phyloP scores from a whole-genome alignment of 2,113 vertebrate genomes.

The Rhabdomys dilectus region DNA sequence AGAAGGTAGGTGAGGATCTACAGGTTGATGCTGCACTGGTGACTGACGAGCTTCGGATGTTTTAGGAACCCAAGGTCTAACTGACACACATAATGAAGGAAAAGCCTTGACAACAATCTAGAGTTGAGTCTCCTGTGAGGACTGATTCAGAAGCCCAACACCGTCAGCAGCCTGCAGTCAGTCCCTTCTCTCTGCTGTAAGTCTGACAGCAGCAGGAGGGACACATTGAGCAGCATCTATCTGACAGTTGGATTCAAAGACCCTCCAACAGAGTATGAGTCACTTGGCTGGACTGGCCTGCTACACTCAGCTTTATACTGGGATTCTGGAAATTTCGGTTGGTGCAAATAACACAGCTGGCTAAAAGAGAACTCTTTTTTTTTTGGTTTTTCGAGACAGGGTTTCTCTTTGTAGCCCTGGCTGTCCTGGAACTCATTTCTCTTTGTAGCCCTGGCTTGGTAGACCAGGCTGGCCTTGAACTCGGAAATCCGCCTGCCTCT shows the following conservation, averaged over 20 bases:
- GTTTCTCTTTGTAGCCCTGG: no score
- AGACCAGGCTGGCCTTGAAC: no score
- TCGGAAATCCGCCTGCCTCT: no score
- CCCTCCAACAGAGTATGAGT: neutral
- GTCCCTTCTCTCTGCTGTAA: neutral
- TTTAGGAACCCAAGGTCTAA: neutral
- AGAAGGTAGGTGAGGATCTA: neutral
- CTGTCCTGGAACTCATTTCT: no score
- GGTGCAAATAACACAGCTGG: constrained; percentile 10
- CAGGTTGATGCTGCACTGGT: neutral
- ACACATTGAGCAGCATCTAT: neutral
- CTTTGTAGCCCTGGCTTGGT: no score
- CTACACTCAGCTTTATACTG: neutral
- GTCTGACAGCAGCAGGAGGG: neutral
- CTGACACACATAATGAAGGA: neutral
- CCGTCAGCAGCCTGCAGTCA: neutral
- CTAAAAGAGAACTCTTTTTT: neutral
- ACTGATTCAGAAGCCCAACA: neutral
- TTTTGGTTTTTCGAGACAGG: no score
- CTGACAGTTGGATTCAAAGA: neutral
- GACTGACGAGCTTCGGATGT: neutral
- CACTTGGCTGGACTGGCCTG: neutral
- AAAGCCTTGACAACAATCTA: neutral
- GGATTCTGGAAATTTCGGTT: neutral
- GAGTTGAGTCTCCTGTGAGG: neutral